Base-by-base conservation (phyloP, 1,140 invertebrate species). In the Neomicropteryx cornuta region DNA sequence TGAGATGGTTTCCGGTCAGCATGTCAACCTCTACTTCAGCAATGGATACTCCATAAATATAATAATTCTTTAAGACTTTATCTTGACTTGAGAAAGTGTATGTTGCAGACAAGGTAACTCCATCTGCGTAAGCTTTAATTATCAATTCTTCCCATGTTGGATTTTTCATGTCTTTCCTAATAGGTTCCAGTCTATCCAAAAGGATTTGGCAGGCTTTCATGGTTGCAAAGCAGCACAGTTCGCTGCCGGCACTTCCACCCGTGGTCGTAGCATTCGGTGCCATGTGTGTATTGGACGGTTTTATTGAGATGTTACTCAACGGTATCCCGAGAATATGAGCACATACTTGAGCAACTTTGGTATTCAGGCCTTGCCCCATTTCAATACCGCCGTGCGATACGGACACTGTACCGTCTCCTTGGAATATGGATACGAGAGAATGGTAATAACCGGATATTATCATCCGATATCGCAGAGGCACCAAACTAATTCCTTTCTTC, bases 1-100 rank as follows among this genome's bases (percentile, higher is more conserved):
- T 52, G 39, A 75, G 49, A 45, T 76, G 73, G 47, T 75, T 75
- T 19, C 86, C 86, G 3, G 84, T 88, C 10, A 89, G 58, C 8
- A 87, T 65, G 52, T 91, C 86, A 6, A 89, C 48, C 50, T 86
- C 79, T 0, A 85, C 70, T 59, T 87, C 83, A 1, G 71, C 67
- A 1, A 75, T 53, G 17, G 71, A 66, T 3, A 71, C 58, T 3
- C 77, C 80, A 47, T 75, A 81, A 16, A 84, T 63, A n/a, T 56
- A 34, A 43, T 80, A 81, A 2, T 49, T 31, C 22, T 68, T 52
- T 18, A 72, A 47, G 3, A 63, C 56, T 17, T 70, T 55, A 13
- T 60, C 55, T 1, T 49, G 43, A 13, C 49, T 11, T 28, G 55
- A 68, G 49, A 65, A 77, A 67, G 71, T 70, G 45, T 72, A 66